Evolutionary conservation across 53 echinoderm and acorn worm genomes (phyloP).

Genomic region (Patiria pectinifera): DNA sequence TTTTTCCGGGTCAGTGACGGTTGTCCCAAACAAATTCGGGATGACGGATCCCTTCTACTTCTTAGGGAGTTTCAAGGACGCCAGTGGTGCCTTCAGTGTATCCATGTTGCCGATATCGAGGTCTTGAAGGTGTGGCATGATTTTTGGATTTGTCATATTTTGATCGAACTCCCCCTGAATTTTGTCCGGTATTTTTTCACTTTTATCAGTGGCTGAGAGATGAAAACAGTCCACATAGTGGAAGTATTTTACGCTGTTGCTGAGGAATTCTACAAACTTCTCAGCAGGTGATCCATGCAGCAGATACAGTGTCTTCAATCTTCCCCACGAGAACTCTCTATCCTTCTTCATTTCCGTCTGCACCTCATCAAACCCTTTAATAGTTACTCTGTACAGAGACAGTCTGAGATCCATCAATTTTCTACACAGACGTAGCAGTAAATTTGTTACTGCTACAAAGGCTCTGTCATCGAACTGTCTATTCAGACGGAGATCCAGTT

Average conservation of each 20-base stretch:
- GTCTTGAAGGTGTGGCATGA: background rate
- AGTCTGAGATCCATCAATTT: constrained; percentile 19
- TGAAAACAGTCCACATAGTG: background rate
- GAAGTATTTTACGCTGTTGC: background rate
- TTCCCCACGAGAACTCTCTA: background rate
- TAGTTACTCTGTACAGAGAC: constrained; percentile 33
- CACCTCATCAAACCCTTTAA: background rate
- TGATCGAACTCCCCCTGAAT: background rate
- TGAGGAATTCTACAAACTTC: background rate
- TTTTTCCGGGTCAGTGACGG: no score
- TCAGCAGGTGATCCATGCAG: constrained; percentile 19
- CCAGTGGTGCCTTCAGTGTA: background rate
- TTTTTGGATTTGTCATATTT: background rate
- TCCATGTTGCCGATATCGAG: background rate
- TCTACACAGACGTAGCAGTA: background rate
- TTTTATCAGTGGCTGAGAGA: background rate
- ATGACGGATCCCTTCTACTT: background rate
- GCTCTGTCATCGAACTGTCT: constrained; percentile 25
- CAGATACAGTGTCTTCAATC: constrained; percentile 27
- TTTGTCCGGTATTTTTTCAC: background rate
- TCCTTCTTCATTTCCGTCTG: background rate
- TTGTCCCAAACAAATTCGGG: no score
- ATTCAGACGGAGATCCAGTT: constrained; percentile 45
- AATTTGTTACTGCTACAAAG: background rate
- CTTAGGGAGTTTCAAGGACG: background rate